These are phyloP conservation scores for Acanthurus lineatus DNA, from an alignment of 2,797 vertebrate species.

Conservation along the genomic window DNA sequence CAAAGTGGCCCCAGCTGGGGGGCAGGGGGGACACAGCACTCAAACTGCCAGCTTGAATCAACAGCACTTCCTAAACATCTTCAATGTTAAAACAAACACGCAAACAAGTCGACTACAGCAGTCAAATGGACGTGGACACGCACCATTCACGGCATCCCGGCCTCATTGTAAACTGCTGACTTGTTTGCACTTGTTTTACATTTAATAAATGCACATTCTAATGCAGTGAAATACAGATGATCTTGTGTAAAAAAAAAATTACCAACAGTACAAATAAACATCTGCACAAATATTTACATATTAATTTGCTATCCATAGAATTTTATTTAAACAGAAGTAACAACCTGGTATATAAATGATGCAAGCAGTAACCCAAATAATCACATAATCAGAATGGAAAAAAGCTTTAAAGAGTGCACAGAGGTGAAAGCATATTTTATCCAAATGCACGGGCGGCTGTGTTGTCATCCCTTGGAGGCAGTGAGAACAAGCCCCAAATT, in stretches of 20 bases:
- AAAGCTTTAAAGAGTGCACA: conserved; percentile 30
- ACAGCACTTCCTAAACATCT: conserved; percentile 84
- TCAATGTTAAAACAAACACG: conserved; percentile 85
- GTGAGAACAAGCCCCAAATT: conserved; percentile 77
- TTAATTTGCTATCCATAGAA: neutral
- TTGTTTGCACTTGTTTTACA: neutral
- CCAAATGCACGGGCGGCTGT: conserved; percentile 58
- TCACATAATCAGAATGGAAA: neutral
- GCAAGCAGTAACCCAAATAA: neutral
- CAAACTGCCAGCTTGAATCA: conserved; percentile 85
- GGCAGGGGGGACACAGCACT: conserved; percentile 80
- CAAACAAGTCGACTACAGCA: conserved; percentile 72
- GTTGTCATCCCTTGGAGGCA: conserved; percentile 69
- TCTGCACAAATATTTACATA: neutral
- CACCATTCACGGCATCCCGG: neutral
- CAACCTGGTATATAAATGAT: neutral
- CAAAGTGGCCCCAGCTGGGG: conserved; percentile 75
- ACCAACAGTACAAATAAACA: neutral
- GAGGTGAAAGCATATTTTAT: conserved; percentile 51
- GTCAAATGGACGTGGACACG: conserved; percentile 38
- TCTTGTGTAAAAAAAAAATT: neutral
- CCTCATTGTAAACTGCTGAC: neutral
- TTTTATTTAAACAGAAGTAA: conserved; percentile 2
- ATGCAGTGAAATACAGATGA: neutral
- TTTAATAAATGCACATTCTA: neutral